These are phyloP conservation scores for Colletes collaris DNA, from an alignment of 2,888 invertebrate species.

Conservation along the genomic window DNA sequence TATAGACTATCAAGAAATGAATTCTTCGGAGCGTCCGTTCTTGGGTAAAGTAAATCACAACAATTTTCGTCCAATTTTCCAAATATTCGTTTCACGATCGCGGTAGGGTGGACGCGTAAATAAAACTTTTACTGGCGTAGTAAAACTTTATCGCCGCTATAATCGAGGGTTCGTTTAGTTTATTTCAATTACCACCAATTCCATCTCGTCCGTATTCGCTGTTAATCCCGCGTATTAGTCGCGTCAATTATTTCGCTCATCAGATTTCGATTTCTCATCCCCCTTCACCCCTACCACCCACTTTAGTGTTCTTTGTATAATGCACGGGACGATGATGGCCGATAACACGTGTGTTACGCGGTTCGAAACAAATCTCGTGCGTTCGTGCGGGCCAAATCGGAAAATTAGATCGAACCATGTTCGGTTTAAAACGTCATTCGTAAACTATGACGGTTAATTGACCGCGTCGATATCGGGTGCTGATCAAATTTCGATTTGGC, in stretches of 20 bases:
- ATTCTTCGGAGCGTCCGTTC: background rate
- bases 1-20: no score
- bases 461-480: background rate
- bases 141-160: conserved; percentile 63
- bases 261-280: conserved; percentile 9
- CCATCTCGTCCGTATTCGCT: conserved; percentile 41
- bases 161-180: conserved; percentile 52
- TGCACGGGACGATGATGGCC: conserved; percentile 16
- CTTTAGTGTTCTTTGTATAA: conserved; percentile 30
- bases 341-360: conserved; percentile 30
- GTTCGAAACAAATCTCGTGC: conserved; percentile 10
- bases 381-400: conserved; percentile 24
- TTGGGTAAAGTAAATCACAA: conserved; percentile 12
- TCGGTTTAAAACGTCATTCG: conserved; percentile 8
- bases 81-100: conserved; percentile 45
- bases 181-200: conserved; percentile 63
- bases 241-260: conserved; percentile 38
- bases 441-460: conserved; percentile 5
- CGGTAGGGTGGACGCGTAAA: conserved; percentile 24
- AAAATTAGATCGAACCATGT: conserved; percentile 13
- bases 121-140: conserved; percentile 60
- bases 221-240: conserved; percentile 56
- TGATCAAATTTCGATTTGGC: conserved; percentile 1
- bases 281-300: background rate
- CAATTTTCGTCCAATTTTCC: conserved; percentile 30